Percentiles rank a stretch among this genome's conserved stretches.
Evolutionary conservation across 1,140 invertebrate genomes (phyloP).

Genomic region (Plodia interpunctella): DNA sequence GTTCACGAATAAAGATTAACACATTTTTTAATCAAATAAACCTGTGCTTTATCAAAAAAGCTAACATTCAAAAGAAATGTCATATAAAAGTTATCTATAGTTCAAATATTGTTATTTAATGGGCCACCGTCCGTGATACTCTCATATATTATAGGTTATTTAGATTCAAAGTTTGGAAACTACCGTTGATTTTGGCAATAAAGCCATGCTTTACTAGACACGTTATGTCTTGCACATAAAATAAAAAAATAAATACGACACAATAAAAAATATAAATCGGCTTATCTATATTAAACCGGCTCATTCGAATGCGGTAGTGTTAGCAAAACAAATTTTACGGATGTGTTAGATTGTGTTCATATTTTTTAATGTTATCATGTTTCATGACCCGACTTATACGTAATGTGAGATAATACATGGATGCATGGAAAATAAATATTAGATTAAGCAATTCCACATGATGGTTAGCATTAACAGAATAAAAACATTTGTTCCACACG

Average conservation of each 20-base stretch:
- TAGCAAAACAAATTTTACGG: slow-evolving; percentile 24
- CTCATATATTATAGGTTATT: slow-evolving; percentile 26
- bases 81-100: slow-evolving; percentile 6
- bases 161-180: slow-evolving; percentile 30
- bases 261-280: slow-evolving; percentile 71
- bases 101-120: slow-evolving; percentile 35
- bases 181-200: slow-evolving; percentile 45
- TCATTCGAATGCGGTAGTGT: slow-evolving; percentile 55
- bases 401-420: background rate
- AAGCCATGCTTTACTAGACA: slow-evolving; percentile 32
- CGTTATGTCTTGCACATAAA: slow-evolving; percentile 40
- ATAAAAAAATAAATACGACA: slow-evolving; percentile 51
- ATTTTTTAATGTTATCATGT: slow-evolving; percentile 1
- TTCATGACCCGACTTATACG: background rate
- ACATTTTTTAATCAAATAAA: slow-evolving; percentile 11
- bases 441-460: too few species aligned
- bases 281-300: slow-evolving; percentile 73
- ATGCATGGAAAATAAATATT: too few species aligned
- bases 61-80: slow-evolving; percentile 7
- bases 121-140: slow-evolving; percentile 21
- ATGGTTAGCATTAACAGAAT: too few species aligned
- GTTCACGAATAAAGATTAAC: background rate
- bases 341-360: background rate
- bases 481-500: too few species aligned
- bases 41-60: background rate